Percentiles rank a stretch among this genome's conserved stretches.
phyloP scores from a whole-genome alignment of 2,797 vertebrate genomes.

The Malacoraja senta region DNA sequence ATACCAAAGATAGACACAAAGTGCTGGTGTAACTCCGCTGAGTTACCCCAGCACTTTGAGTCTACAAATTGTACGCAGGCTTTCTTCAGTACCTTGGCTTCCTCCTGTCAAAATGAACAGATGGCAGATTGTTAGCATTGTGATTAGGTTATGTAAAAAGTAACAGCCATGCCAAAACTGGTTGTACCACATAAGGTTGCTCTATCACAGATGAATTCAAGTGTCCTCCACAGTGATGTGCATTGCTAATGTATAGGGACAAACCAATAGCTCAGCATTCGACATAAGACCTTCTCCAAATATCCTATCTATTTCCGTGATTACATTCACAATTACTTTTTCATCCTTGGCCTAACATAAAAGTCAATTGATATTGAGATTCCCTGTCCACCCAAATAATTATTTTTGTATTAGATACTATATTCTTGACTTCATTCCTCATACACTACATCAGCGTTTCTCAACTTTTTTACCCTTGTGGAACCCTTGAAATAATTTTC shows the following conservation, averaged over 20 bases:
- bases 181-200: background rate
- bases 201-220: background rate
- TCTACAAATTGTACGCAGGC: background rate
- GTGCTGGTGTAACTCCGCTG: too few species aligned
- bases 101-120: conserved; percentile 13
- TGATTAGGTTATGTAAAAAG: conserved; percentile 14
- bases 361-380: background rate
- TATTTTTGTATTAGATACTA: background rate
- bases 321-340: background rate
- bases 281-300: background rate
- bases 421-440: background rate
- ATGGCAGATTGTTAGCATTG: background rate
- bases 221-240: background rate
- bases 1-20: too few species aligned
- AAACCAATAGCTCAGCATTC: background rate
- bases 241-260: background rate
- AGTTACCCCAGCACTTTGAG: too few species aligned
- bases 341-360: background rate
- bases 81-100: background rate
- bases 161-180: background rate
- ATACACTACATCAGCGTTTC: too few species aligned
- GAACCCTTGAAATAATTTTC: too few species aligned
- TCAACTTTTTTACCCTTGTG: too few species aligned
- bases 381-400: background rate
- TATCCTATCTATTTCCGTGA: background rate